Percentiles rank a stretch among this genome's conserved stretches.
phyloP scores from a whole-genome alignment of 2,797 vertebrate species.

The Protonibea diacanthus region DNA sequence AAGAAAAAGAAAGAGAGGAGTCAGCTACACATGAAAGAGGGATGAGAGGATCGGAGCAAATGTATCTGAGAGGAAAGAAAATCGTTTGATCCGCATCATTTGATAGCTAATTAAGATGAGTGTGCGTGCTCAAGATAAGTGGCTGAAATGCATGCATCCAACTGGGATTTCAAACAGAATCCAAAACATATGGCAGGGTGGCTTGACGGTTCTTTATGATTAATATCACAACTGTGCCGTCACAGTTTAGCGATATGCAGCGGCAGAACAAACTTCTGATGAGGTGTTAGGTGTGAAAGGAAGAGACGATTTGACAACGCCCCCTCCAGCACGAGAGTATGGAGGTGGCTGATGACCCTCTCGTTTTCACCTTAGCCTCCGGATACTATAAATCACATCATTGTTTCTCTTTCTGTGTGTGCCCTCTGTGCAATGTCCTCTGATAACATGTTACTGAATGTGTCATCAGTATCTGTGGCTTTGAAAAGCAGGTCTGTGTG shows the following conservation, averaged over 20 bases:
- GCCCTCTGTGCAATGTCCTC: slow-evolving; percentile 58
- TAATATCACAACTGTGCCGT: slow-evolving; percentile 9
- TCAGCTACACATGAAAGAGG: slow-evolving; percentile 20
- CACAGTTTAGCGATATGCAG: slow-evolving; percentile 9
- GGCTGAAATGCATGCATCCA: slow-evolving; percentile 31
- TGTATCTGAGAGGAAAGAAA: slow-evolving; percentile 10
- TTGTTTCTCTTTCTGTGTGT: slow-evolving; percentile 43
- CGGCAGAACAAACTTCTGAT: slow-evolving; percentile 22
- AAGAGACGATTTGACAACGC: slow-evolving; percentile 10
- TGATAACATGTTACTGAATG: slow-evolving; percentile 60
- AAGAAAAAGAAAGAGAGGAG: slow-evolving; percentile 18
- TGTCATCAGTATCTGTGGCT: slow-evolving; percentile 60
- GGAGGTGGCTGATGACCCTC: slow-evolving; percentile 52
- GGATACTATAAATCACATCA: slow-evolving; percentile 64
- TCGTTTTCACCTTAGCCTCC: slow-evolving; percentile 56
- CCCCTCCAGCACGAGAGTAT: slow-evolving; percentile 19
- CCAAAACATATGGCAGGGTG: slow-evolving; percentile 8
- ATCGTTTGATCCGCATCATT: slow-evolving; percentile 45
- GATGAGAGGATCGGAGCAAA: slow-evolving; percentile 48
- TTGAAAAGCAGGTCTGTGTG: slow-evolving; percentile 29
- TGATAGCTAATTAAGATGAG: slow-evolving; percentile 56
- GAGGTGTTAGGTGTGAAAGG: slow-evolving; percentile 21
- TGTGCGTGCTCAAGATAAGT: slow-evolving; percentile 48
- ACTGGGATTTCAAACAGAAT: slow-evolving; percentile 33
- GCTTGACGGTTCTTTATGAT: slow-evolving; percentile 26